Conservation (phyloP, 2,797 vertebrate species). For the Tenualosa thibaudeaui region DNA sequence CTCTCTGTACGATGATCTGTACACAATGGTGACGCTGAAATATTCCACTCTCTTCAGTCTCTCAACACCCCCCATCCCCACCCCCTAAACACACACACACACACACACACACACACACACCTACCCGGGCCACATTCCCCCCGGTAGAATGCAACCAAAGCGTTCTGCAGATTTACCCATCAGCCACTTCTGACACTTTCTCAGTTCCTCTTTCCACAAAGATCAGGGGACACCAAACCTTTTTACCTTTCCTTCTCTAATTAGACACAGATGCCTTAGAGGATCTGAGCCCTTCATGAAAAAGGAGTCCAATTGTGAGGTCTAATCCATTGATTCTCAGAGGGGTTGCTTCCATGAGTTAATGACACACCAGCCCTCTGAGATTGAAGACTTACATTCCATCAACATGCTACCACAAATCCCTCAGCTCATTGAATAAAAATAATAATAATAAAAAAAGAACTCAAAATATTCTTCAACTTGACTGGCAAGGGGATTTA, state of each 20-base stretch:
- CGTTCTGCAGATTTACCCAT: background rate
- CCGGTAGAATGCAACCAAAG: background rate
- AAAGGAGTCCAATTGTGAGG: background rate
- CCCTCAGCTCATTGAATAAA: background rate
- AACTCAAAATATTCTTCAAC: background rate
- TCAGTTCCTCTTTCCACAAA: background rate
- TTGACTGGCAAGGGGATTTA: constrained; percentile 28
- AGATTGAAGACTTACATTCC: constrained; percentile 9
- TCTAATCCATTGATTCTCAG: background rate
- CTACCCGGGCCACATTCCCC: background rate
- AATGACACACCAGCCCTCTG: constrained; percentile 7
- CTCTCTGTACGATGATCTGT: background rate
- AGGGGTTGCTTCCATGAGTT: background rate
- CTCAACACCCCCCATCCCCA: background rate
- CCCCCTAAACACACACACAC: too few relatives aligned
- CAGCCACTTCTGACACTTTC: background rate
- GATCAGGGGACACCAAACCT: background rate
- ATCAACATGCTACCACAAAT: constrained; percentile 7
- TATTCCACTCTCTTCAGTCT: background rate
- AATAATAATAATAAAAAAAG: background rate
- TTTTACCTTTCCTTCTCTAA: background rate
- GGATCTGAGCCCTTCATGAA: background rate
- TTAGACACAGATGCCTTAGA: background rate
- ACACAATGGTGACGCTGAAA: background rate
- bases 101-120: background rate